phyloP scores from a whole-genome alignment of 2,797 vertebrate genomes.

The Phrynocephalus guinanensis region DNA sequence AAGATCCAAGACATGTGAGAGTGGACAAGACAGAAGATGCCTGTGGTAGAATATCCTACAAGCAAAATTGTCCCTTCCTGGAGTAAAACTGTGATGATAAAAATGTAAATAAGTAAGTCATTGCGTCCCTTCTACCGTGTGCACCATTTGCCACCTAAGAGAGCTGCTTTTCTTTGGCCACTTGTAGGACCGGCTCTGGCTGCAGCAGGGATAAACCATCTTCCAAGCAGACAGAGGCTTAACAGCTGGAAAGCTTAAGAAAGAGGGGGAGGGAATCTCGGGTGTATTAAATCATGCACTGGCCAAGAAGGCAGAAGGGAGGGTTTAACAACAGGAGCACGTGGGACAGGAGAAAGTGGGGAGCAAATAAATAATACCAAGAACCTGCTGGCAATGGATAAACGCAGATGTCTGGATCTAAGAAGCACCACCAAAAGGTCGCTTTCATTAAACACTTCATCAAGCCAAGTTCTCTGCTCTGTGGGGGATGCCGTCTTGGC shows the following conservation, averaged over 20 bases:
- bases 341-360: slow-evolving; percentile 1
- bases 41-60: too few species aligned
- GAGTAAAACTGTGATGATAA: too few species aligned
- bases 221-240: slow-evolving; percentile 26
- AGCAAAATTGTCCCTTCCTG: too few species aligned
- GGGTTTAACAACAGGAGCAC: slow-evolving; percentile 33
- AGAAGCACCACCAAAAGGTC: slow-evolving; percentile 36
- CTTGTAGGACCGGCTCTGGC: background rate
- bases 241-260: slow-evolving; percentile 29
- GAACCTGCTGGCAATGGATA: background rate
- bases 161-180: background rate
- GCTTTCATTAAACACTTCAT: background rate
- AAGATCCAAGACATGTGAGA: too few species aligned
- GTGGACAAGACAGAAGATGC: too few species aligned
- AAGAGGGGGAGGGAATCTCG: background rate
- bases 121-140: too few species aligned
- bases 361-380: background rate
- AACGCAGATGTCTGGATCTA: slow-evolving; percentile 8
- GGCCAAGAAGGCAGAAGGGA: background rate
- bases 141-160: too few species aligned
- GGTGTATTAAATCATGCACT: slow-evolving; percentile 38
- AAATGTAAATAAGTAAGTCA: too few species aligned
- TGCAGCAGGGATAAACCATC: slow-evolving; percentile 10
- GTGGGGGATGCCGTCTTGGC: rapidly evolving
- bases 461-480: background rate